Evolutionary conservation across 2,113 vertebrate species (phyloP).

Genomic region (Callocephalon fimbriatum): DNA sequence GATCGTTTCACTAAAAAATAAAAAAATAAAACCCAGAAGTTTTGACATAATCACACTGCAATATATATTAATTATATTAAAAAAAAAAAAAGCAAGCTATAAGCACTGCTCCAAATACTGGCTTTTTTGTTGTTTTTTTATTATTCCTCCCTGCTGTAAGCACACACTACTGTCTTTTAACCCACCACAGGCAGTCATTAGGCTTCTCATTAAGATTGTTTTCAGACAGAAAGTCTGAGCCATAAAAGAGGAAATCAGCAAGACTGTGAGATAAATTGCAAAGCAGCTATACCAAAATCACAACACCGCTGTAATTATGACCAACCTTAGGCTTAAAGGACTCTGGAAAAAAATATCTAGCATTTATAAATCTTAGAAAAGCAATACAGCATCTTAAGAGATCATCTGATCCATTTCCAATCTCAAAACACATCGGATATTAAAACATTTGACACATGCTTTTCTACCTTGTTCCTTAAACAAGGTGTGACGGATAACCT

Average conservation of each 20-base stretch:
- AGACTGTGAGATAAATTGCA: background rate
- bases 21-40: background rate
- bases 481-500: background rate
- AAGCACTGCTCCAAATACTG: background rate
- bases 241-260: background rate
- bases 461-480: background rate
- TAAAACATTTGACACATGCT: background rate
- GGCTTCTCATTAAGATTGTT: background rate
- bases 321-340: background rate
- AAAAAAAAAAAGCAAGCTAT: background rate
- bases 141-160: background rate
- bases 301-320: background rate
- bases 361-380: background rate
- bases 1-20: background rate
- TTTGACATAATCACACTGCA: background rate
- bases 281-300: background rate
- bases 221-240: background rate
- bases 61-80: background rate
- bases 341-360: background rate
- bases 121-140: background rate
- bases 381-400: background rate
- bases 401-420: background rate
- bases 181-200: background rate
- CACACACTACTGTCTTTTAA: background rate
- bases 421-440: background rate